phyloP scores from a whole-genome alignment of 2,113 vertebrate species.

The Odobenus rosmarus region DNA sequence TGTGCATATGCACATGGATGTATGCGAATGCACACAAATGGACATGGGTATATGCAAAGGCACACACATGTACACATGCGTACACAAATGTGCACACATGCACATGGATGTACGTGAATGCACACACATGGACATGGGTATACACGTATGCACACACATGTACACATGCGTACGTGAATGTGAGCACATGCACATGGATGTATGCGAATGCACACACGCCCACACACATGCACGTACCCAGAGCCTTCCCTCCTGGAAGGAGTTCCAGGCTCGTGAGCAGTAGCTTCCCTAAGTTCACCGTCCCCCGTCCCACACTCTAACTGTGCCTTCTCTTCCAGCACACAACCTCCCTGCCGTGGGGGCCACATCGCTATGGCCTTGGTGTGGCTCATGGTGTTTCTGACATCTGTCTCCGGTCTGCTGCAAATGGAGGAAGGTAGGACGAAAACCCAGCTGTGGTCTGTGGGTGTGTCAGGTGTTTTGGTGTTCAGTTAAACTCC shows the following conservation, averaged over 20 bases:
- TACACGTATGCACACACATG: rapidly evolving
- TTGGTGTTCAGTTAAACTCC: not conserved
- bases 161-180: no score
- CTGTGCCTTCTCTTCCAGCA: not conserved
- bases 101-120: no score
- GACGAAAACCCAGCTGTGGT: not conserved
- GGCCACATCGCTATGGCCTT: not conserved
- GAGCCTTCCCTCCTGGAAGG: not conserved
- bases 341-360: rapidly evolving
- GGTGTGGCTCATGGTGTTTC: not conserved
- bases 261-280: not conserved
- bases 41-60: no score
- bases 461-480: not conserved
- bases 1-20: no score
- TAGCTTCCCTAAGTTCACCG: not conserved
- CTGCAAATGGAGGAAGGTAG: not conserved
- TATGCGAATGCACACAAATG: no score
- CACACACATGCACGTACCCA: not conserved
- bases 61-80: no score
- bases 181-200: no score
- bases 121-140: no score
- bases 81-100: rapidly evolving
- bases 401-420: not conserved
- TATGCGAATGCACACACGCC: no score
- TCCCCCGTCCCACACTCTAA: not conserved